Evolutionary conservation across 2,888 invertebrate species (phyloP), one percentile per base, ranked within the genome.

Genomic region (Ryuthela nishihirai): DNA sequence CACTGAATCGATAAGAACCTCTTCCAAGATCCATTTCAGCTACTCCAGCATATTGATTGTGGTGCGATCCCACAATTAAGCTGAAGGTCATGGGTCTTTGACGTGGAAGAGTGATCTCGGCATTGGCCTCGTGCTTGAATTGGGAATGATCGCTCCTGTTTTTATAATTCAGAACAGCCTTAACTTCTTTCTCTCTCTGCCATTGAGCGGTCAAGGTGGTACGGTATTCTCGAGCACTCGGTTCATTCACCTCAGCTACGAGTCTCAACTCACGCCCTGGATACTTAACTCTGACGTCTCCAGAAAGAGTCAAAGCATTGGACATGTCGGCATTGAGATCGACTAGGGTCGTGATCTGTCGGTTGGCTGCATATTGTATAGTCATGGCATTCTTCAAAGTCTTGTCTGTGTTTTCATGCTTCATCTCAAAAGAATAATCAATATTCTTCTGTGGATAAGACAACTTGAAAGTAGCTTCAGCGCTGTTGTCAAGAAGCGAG

Each of bases 401-500:
- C 12, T 49, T 39, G 4, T 40, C 54, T 4, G 54, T 55, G 18
- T 60, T 59, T 29, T 60, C 60, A 38, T 63, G 63, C 7, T 55
- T 52, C 20, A 59, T 15, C 17, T 43, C 36, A 10, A 63, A 1
- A 4, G 48, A 20, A 24, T 55, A 63, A 36, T 63, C 48, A 15
- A 60, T 48, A 24, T 54, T 46, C 18, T 45, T 50, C 39, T 63
- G 54, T n/a, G 63, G 60, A 32, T 63, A 63, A 3, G 34, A 15
- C 15, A 63, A 25, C 6, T 45, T 59, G 10, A 63, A 26, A 2
- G 50, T 42, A 3, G 36, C 52, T 12, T 48, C 59, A 7, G 48
- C 45, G 29, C 46, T 60, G 29, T 59, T 63, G 29, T 63, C 42
- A 17, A 21, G 35, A 17, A 59, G 20, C 29, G 29, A 26, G 10